Evolutionary conservation across 2,797 vertebrate species (phyloP).

Genomic region (Rhincodon typus): DNA sequence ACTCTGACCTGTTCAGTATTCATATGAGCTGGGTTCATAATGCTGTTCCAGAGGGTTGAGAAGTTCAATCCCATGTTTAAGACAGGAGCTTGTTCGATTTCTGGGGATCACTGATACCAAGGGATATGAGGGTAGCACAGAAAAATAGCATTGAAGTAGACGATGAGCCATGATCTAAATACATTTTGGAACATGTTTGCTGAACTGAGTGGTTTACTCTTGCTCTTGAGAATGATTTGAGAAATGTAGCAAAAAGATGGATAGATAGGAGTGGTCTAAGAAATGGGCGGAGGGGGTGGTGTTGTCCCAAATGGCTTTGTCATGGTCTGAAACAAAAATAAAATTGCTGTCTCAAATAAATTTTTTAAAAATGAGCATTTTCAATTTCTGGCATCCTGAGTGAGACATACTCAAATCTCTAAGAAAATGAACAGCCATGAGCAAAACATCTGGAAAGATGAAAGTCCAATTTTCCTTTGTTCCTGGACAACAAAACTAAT

Average conservation of each 20-base stretch:
- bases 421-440: background rate
- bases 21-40: no score
- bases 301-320: background rate
- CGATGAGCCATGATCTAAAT: no score
- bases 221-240: background rate
- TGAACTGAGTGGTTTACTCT: no score
- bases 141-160: no score
- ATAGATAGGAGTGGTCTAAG: background rate
- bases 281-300: no score
- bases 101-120: no score
- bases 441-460: background rate
- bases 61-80: no score
- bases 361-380: background rate
- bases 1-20: no score
- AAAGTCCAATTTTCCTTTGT: background rate
- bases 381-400: background rate
- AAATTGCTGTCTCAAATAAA: background rate
- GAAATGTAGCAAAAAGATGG: background rate
- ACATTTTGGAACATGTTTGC: no score
- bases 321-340: background rate
- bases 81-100: no score
- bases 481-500: background rate
- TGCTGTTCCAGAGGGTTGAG: no score
- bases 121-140: no score
- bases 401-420: background rate